Evolutionary conservation across 1,140 invertebrate genomes (phyloP).

Genomic region (Drosophila pseudoananassae): DNA sequence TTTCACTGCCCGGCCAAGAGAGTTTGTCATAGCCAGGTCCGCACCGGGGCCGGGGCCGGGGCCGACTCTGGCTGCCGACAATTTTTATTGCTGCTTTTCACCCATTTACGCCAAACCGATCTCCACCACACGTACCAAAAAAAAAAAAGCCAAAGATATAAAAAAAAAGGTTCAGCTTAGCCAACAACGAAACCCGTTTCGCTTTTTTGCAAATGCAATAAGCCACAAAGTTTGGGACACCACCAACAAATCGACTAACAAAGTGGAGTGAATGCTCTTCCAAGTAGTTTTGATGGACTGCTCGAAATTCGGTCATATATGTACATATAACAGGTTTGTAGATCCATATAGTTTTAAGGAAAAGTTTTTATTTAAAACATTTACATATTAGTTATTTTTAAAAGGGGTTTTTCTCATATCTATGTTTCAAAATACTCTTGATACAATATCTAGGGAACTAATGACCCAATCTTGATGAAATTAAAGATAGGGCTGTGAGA

Average conservation of each 20-base stretch:
- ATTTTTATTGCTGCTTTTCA: conserved; percentile 75
- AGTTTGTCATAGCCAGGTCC: conserved; percentile 61
- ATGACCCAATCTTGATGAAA: too few relatives aligned
- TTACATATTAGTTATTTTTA: too few relatives aligned
- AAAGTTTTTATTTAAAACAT: too few relatives aligned
- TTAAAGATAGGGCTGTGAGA: too few relatives aligned
- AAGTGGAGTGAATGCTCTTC: conserved; percentile 8
- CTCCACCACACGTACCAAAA: conserved; percentile 61
- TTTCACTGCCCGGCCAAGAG: conserved; percentile 61
- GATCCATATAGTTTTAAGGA: too few relatives aligned
- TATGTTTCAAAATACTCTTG: too few relatives aligned
- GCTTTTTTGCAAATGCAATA: conserved; percentile 63
- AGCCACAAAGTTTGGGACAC: conserved; percentile 25
- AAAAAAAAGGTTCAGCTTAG: conserved; percentile 30
- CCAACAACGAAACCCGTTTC: conserved; percentile 60
- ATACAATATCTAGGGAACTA: too few relatives aligned
- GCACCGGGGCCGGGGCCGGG: conserved; percentile 13
- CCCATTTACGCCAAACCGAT: conserved; percentile 62
- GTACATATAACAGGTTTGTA: too few relatives aligned
- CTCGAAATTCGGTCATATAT: conserved; percentile 10
- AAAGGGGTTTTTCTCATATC: too few relatives aligned
- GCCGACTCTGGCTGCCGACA: conserved; percentile 38
- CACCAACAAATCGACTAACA: not conserved
- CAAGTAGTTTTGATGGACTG: conserved; percentile 5
- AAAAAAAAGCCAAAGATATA: conserved; percentile 11